These are phyloP conservation scores for Caenorhabditis angaria DNA, from an alignment of 2,888 invertebrate genomes.

Conservation along the genomic window DNA sequence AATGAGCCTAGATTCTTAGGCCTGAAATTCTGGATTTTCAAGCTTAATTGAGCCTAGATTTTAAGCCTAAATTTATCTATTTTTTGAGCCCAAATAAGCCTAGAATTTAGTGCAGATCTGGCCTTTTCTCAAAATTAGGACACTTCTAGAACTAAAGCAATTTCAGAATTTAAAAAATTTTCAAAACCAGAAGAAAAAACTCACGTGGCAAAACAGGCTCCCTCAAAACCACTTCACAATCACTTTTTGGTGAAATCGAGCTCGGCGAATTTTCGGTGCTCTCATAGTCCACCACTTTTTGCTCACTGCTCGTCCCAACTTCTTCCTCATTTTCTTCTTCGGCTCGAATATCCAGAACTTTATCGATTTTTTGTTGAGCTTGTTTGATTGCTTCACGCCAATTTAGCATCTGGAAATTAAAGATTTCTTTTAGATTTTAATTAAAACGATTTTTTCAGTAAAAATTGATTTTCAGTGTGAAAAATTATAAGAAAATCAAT, in stretches of 20 bases:
- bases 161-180: not conserved
- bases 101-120: too few relatives aligned
- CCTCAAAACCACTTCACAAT: constrained; percentile 10
- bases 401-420: constrained; percentile 11
- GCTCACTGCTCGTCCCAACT: not conserved
- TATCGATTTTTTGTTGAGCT: constrained; percentile 55
- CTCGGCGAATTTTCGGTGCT: not conserved
- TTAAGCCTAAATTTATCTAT: too few relatives aligned
- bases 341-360: constrained; percentile 44
- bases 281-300: not conserved
- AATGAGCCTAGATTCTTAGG: too few relatives aligned
- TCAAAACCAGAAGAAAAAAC: not conserved
- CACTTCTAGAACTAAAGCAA: not conserved
- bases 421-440: too few relatives aligned
- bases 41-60: too few relatives aligned
- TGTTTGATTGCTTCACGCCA: constrained; percentile 46
- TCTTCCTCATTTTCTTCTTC: constrained; percentile 11
- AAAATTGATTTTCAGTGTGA: too few relatives aligned
- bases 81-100: too few relatives aligned
- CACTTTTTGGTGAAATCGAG: constrained; percentile 16
- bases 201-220: constrained; percentile 27
- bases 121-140: too few relatives aligned
- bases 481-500: too few relatives aligned
- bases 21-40: too few relatives aligned
- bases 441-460: too few relatives aligned